Percentiles rank a stretch among this genome's conserved stretches.
Conservation (phyloP, 2,113 vertebrate genomes). For the Lasiurus borealis region DNA sequence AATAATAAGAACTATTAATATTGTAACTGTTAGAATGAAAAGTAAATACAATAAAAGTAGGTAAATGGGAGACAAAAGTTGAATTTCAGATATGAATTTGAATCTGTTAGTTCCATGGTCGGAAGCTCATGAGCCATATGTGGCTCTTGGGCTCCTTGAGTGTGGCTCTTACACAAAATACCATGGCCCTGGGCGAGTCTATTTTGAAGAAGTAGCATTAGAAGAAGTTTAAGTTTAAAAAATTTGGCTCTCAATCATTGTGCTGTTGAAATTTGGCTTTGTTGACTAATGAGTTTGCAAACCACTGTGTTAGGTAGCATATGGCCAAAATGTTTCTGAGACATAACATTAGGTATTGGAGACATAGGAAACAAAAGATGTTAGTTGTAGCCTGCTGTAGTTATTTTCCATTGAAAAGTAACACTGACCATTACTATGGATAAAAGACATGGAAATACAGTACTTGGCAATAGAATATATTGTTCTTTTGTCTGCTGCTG, state of each 20-base stretch:
- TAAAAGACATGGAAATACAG: neutral
- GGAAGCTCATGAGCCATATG: no score
- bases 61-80: neutral
- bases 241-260: no score
- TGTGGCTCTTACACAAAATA: no score
- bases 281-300: no score
- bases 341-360: neutral
- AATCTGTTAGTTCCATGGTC: neutral
- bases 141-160: no score
- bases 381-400: neutral
- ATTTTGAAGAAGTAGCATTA: no score
- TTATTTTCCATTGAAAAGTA: neutral
- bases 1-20: conserved; percentile 1
- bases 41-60: neutral
- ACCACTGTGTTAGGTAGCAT: neutral
- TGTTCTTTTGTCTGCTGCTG: conserved; percentile 18
- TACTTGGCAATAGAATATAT: neutral
- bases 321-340: no score
- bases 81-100: neutral
- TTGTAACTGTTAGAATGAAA: neutral
- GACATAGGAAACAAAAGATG: neutral
- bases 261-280: no score
- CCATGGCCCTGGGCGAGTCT: no score
- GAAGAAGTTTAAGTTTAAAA: no score
- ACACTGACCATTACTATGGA: neutral